Evolutionary conservation across 2,888 invertebrate species (phyloP).

Genomic region (Trichopria drosophilae): DNA sequence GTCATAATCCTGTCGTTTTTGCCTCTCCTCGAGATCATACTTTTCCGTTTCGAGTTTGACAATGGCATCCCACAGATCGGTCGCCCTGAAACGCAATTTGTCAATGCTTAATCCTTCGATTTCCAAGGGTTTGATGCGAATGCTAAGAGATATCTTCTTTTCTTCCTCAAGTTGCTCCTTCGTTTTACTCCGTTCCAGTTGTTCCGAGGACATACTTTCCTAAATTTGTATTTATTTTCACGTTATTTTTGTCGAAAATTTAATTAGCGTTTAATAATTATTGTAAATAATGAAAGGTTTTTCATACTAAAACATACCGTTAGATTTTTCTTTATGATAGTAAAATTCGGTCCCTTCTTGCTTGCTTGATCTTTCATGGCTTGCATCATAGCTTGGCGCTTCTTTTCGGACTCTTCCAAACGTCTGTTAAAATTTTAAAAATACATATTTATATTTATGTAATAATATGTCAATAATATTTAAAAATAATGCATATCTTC

Average conservation of each 20-base stretch:
- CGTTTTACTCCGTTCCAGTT: conserved; percentile 96
- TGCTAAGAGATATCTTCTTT: conserved; percentile 94
- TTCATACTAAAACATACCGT: conserved; percentile 61
- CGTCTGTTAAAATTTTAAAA: conserved; percentile 66
- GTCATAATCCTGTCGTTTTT: conserved; percentile 98
- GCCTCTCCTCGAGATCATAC: conserved; percentile 97
- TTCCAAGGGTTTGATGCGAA: conserved; percentile 88
- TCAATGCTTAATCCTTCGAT: conserved; percentile 78
- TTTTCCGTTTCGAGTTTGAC: conserved; percentile 96
- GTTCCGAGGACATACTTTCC: conserved; percentile 87
- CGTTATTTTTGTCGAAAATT: no score
- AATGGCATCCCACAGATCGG: conserved; percentile 91
- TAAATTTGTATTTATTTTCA: conserved; percentile 50
- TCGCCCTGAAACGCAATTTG: conserved; percentile 82
- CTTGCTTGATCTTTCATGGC: conserved; percentile 83
- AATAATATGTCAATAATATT: no score
- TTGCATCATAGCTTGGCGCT: conserved; percentile 91
- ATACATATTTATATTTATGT: no score
- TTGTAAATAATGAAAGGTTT: no score
- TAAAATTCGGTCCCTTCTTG: conserved; percentile 89
- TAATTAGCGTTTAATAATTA: no score
- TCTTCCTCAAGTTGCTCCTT: conserved; percentile 99
- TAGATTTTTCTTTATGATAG: conserved; percentile 83
- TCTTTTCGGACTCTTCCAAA: conserved; percentile 92
- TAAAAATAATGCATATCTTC: no score